Base-by-base conservation (phyloP, 92 coral and sea anemone species). In the Plumapathes pennacea region DNA sequence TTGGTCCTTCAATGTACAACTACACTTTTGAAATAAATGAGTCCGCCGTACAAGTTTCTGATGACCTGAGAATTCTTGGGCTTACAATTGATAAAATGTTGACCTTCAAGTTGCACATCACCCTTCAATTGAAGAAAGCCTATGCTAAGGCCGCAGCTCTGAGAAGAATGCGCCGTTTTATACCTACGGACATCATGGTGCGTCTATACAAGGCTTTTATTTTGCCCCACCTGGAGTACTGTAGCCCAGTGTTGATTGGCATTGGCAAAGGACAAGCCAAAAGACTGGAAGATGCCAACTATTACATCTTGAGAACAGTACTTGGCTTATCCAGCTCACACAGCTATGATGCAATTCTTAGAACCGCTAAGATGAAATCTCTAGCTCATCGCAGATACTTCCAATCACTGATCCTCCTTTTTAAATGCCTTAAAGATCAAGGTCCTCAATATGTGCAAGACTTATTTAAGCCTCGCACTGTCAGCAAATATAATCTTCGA, bases 211-310 rank as follows among this genome's bases (percentile, higher is more conserved):
- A 52, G 14, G 64, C 73, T 25, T 65, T 50, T 30, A 53, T 51
- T 20, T 31, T 65, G 8, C 73, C 50, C 1, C 50, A 65, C 33
- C 31, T 51, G 5, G 73, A 65, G 25, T 65, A 65, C 30, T 47
- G 71, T 49, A 46, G 61, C 26, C 62, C 43, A 26, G 15, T 63
- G 6, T 15, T 46, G 15, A 11, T 63, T 3, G 67, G 67, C 11
- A 41, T 59, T 59, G 51, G 51, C 10, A 5, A 49, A 13, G 64
- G 38, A 10, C 32, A 29, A 13, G 32, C 37, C 17, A 67, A 42
- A n/a, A 54, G 23, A 50, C 31, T 67, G 46, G 75, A 67, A 17
- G 53, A 22, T 2, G 27, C 42, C 23, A 6, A 25, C 10, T 40
- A 54, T 54, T 57, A 68, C 21, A 40, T 56, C 15, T 31, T 56